Evolutionary conservation across 2,888 invertebrate species (phyloP).

Genomic region (Oeneis ivallda): DNA sequence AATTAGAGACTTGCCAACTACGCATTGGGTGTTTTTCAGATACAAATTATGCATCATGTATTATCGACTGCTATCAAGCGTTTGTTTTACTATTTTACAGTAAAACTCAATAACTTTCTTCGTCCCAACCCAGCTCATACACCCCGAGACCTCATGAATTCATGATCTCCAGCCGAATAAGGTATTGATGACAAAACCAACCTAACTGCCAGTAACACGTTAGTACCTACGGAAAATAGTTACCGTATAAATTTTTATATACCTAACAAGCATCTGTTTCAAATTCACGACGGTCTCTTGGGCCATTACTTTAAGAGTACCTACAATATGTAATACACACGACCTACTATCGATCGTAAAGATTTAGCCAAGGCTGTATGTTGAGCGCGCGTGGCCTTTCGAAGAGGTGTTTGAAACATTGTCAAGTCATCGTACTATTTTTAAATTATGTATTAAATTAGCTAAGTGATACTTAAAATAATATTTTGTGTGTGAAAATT

Average conservation of each 20-base stretch:
- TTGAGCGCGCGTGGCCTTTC: slow-evolving; percentile 24
- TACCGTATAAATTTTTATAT: no score
- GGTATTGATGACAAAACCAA: no score
- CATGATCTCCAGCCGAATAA: no score
- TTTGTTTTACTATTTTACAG: no score
- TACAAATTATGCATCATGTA: no score
- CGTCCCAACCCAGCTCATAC: no score
- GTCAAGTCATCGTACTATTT: neutral
- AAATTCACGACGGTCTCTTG: neutral
- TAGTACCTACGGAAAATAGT: no score
- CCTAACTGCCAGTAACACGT: no score
- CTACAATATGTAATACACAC: neutral
- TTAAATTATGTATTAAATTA: neutral
- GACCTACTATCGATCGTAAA: slow-evolving; percentile 13
- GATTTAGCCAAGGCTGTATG: slow-evolving; percentile 5
- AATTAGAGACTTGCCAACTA: no score
- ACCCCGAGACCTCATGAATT: no score
- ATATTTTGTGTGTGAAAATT: neutral
- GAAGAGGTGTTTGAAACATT: neutral
- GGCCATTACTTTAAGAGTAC: neutral
- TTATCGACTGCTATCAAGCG: neutral
- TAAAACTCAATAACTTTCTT: neutral
- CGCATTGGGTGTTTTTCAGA: no score
- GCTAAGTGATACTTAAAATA: neutral
- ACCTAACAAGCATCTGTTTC: neutral